A percentile compares a stretch with the other conserved stretches of the same genome.
Evolutionary conservation across 2,113 vertebrate genomes (phyloP).

Genomic region (Vulpes ferrilata): DNA sequence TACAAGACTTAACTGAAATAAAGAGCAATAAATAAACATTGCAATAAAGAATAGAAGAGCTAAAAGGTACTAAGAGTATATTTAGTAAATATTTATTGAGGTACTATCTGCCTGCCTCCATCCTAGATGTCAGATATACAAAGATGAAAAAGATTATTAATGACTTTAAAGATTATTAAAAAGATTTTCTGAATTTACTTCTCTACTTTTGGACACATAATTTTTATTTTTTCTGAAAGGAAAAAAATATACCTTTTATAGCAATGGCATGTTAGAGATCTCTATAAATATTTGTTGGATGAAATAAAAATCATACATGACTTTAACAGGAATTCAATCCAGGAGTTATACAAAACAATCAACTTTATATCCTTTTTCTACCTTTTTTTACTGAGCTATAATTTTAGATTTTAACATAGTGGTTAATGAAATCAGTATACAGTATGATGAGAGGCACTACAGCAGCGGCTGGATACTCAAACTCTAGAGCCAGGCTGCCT

Average conservation of each 20-base stretch:
- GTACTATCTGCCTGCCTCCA: background rate
- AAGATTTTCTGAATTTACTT: constrained; percentile 20
- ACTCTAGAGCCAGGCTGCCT: background rate
- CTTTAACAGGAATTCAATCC: background rate
- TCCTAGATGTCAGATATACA: background rate
- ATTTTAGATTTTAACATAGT: background rate
- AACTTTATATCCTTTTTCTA: background rate
- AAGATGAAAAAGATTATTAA: constrained; percentile 34
- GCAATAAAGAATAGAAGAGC: constrained; percentile 38
- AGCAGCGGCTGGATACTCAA: background rate
- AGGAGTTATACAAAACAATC: constrained; percentile 37
- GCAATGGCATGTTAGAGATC: background rate
- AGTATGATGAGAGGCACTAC: background rate
- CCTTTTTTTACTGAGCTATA: background rate
- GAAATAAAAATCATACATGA: background rate
- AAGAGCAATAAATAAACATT: constrained; percentile 61
- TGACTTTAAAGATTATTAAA: constrained; percentile 8
- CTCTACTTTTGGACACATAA: background rate
- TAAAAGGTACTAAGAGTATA: constrained; percentile 58
- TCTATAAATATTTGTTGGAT: background rate
- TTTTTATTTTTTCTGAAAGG: constrained; percentile 44
- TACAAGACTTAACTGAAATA: constrained; percentile 60
- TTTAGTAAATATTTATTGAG: constrained; percentile 30
- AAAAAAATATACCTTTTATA: constrained; percentile 23
- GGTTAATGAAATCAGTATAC: background rate